Evolutionary conservation across 1,140 invertebrate genomes (phyloP).

Genomic region (Drosophila asahinai): DNA sequence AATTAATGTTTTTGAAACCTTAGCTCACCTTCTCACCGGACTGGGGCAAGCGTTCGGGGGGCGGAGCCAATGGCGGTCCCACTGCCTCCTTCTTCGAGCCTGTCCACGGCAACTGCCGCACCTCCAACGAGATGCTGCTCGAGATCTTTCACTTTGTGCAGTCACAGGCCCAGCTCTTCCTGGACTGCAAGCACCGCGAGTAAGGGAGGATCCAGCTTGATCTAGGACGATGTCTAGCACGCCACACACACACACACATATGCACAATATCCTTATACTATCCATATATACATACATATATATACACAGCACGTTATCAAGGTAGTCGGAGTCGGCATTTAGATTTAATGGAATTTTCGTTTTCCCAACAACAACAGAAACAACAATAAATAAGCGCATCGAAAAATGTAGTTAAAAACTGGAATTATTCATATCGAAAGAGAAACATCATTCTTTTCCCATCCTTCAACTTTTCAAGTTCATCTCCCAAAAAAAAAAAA

Average conservation of each 20-base stretch:
- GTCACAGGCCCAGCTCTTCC: constrained; percentile 76
- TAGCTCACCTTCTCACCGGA: constrained; percentile 84
- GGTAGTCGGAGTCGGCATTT: constrained; percentile 83
- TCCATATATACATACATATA: constrained; percentile 33
- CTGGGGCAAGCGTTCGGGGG: constrained; percentile 81
- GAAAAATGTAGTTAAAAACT: constrained; percentile 16
- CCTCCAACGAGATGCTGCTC: constrained; percentile 80
- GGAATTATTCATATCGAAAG: not conserved
- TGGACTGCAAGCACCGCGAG: constrained; percentile 82
- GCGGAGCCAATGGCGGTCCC: constrained; percentile 38
- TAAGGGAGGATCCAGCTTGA: constrained; percentile 30
- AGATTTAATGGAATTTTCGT: constrained; percentile 71
- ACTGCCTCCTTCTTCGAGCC: constrained; percentile 65
- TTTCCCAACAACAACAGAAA: constrained; percentile 13
- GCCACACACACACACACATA: constrained; percentile 27
- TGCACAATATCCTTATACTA: constrained; percentile 14
- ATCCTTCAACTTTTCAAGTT: constrained; percentile 66
- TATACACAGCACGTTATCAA: constrained; percentile 67
- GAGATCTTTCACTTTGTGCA: constrained; percentile 83
- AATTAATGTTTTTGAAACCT: not conserved
- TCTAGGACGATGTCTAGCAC: constrained; percentile 39
- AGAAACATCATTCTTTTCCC: constrained; percentile 41
- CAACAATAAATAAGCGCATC: constrained; percentile 77
- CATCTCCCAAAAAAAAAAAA: constrained; percentile 39
- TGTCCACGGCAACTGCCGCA: constrained; percentile 71